These are phyloP conservation scores for Elmis aenea DNA, from an alignment of 2,888 invertebrate genomes.

Conservation along the genomic window DNA sequence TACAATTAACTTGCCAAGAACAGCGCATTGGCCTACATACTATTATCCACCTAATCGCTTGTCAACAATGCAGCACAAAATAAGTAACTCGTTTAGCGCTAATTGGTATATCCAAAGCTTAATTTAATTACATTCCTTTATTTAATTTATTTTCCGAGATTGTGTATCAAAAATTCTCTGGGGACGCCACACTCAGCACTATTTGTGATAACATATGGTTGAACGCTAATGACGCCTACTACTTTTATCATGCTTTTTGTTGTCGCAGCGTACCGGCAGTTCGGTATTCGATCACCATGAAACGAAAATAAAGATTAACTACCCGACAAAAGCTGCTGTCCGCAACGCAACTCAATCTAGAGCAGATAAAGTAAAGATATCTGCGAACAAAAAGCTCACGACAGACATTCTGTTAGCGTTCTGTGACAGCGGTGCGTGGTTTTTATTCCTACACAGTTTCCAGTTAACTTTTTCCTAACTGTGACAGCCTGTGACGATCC, in stretches of 20 bases:
- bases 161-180: too few species aligned
- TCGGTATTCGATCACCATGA: slow-evolving; percentile 23
- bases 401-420: slow-evolving; percentile 26
- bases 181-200: too few species aligned
- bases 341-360: slow-evolving; percentile 32
- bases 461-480: slow-evolving; percentile 24
- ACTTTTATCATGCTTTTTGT: slow-evolving; percentile 7
- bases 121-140: too few species aligned
- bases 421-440: slow-evolving; percentile 26
- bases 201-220: slow-evolving; percentile 5
- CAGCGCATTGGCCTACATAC: too few species aligned
- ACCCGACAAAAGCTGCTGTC: slow-evolving; percentile 32
- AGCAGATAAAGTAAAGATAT: slow-evolving; percentile 33
- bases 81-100: too few species aligned
- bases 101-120: too few species aligned
- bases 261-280: slow-evolving; percentile 7
- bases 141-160: too few species aligned
- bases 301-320: slow-evolving; percentile 33
- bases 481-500: slow-evolving; percentile 21
- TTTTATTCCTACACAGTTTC: slow-evolving; percentile 24
- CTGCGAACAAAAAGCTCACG: slow-evolving; percentile 27
- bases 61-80: too few species aligned
- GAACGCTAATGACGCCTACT: slow-evolving; percentile 6
- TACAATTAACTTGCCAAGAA: too few species aligned
- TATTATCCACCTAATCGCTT: too few species aligned